These are phyloP conservation scores for Halesus radiatus DNA, from an alignment of 1,140 invertebrate species.

Conservation along the genomic window DNA sequence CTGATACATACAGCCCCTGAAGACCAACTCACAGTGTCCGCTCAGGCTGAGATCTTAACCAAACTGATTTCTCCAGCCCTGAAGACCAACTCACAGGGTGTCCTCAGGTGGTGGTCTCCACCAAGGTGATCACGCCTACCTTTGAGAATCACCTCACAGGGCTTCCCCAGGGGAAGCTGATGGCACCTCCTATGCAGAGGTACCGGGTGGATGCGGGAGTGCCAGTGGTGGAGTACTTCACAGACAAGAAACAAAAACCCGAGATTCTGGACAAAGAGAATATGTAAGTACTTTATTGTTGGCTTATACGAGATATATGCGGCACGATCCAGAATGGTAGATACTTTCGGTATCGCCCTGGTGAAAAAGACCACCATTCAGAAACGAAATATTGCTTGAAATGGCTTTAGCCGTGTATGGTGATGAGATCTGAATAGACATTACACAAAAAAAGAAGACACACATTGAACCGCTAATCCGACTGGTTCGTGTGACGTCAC, in stretches of 20 bases:
- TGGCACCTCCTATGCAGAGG: background rate
- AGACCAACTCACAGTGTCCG: background rate
- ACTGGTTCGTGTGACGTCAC: too few relatives aligned
- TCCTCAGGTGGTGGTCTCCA: background rate
- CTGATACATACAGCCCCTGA: too few relatives aligned
- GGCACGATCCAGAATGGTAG: too few relatives aligned
- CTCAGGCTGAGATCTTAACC: background rate
- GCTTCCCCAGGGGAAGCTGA: background rate
- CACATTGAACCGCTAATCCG: too few relatives aligned
- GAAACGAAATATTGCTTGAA: too few relatives aligned
- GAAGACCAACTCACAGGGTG: background rate
- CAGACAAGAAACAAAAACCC: slow-evolving; percentile 24
- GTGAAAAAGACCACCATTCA: too few relatives aligned
- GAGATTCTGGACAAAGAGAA: slow-evolving; percentile 30
- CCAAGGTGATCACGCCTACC: background rate
- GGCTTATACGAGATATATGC: too few relatives aligned
- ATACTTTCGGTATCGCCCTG: too few relatives aligned
- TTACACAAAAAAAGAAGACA: too few relatives aligned
- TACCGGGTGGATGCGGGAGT: background rate
- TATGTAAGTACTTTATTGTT: background rate
- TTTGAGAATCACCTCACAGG: background rate
- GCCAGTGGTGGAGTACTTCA: slow-evolving; percentile 1
- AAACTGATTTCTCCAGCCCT: background rate
- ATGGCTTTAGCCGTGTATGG: too few relatives aligned
- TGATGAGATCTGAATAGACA: too few relatives aligned